Conservation (phyloP, 2,797 vertebrate genomes). For the Arctocebus calabarensis region DNA sequence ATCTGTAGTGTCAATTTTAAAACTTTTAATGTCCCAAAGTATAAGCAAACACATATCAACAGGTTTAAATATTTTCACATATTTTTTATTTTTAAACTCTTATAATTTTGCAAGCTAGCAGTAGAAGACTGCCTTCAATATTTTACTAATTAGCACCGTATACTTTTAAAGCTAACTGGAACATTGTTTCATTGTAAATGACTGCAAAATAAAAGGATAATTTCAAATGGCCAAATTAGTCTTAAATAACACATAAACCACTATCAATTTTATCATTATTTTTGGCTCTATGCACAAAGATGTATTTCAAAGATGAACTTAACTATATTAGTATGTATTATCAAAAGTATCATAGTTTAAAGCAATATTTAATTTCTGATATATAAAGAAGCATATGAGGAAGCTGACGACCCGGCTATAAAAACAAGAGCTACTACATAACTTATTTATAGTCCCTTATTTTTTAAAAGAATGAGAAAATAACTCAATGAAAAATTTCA, state of each 20-base stretch:
- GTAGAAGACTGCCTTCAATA: slow-evolving; percentile 77
- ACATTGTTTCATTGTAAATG: slow-evolving; percentile 80
- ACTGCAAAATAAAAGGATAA: slow-evolving; percentile 83
- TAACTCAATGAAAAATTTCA: slow-evolving; percentile 83
- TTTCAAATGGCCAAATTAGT: slow-evolving; percentile 80
- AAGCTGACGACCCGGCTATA: slow-evolving; percentile 73
- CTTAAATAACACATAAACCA: slow-evolving; percentile 80
- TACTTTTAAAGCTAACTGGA: slow-evolving; percentile 83
- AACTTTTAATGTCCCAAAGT: slow-evolving; percentile 76
- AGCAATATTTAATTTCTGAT: slow-evolving; percentile 67
- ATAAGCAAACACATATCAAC: slow-evolving; percentile 86
- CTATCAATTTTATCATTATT: slow-evolving; percentile 65
- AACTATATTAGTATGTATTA: slow-evolving; percentile 49
- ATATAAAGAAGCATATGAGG: slow-evolving; percentile 66
- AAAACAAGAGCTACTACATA: slow-evolving; percentile 70
- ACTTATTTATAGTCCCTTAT: slow-evolving; percentile 83
- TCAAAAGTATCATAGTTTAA: slow-evolving; percentile 72
- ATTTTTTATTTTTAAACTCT: slow-evolving; percentile 85
- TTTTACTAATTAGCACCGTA: slow-evolving; percentile 85
- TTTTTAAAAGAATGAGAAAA: slow-evolving; percentile 81
- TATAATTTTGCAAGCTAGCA: slow-evolving; percentile 82
- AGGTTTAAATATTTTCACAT: slow-evolving; percentile 82
- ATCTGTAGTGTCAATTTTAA: slow-evolving; percentile 77
- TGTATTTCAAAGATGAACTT: slow-evolving; percentile 70
- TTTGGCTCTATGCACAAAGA: slow-evolving; percentile 71